Base-by-base conservation (phyloP, 1,140 invertebrate species). In the Aphelinus atriplicis region DNA sequence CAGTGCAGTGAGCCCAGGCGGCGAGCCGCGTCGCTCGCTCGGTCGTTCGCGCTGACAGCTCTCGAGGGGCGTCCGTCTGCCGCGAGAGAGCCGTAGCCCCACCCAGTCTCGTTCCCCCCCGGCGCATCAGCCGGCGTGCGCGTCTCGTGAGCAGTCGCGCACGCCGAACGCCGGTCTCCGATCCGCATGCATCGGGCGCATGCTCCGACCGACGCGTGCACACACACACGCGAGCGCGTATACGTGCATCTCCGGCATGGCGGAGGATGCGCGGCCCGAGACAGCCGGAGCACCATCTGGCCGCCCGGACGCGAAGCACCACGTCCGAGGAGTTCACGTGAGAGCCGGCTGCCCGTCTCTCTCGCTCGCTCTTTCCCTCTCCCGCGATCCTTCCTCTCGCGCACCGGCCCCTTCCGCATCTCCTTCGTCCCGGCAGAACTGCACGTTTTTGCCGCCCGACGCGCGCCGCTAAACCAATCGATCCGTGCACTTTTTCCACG, bases 1-100 rank as follows among this genome's bases (percentile, higher is more conserved):
- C 57, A 26, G 26, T 26, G 26, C 26, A 0, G 26, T 26, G 26
- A 26, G 26, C 26, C 26, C 26, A 26, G 26, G 26, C 26, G 26
- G 26, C 26, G 26, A 26, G 26, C 26, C 26, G 26, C 26, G 26
- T 26, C 26, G 26, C 26, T 26, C 26, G 26, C 26, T 26, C 26
- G 26, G 26, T 7, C 50, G 48, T 55, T 26, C 26, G 43, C 70
- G 6, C 46, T 10, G 69, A 6, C 57, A 51, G 47, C 62, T 64
- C 9, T 55, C 42, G 3, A 26, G 26, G 26, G 26, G 3, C n/a
- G n/a, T 42, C 43, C 26, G 58, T 3, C 85, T 86, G 84, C 84
- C 85, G 83, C 84, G 83, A 84, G 85, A 84, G 82, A 84, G 86
- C 84, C 81, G 80, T 82, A 84, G 84, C 84, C 84, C 83, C 84